These are phyloP conservation scores for Serilophus lunatus DNA, from an alignment of 2,113 vertebrate species.

Conservation along the genomic window DNA sequence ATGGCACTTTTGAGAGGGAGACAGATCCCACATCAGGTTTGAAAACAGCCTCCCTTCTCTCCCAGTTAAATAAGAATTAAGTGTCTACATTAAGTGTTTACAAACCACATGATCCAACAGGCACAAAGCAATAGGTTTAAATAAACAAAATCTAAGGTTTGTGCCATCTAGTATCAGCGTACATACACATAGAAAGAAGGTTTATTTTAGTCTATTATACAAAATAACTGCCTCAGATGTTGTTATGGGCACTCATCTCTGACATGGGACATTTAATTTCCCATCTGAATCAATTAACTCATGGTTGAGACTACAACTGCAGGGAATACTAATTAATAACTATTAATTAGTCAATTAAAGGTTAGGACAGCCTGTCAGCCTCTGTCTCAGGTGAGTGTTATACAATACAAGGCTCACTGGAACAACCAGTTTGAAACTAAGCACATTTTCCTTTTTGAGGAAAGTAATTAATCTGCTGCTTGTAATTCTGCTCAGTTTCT, in stretches of 20 bases:
- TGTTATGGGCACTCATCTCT: slow-evolving; percentile 62
- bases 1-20: neutral
- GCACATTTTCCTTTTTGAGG: slow-evolving; percentile 51
- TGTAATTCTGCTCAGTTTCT: slow-evolving; percentile 39
- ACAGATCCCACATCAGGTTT: neutral
- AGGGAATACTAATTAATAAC: slow-evolving; percentile 67
- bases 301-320: slow-evolving; percentile 53
- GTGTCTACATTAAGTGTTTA: neutral
- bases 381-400: slow-evolving; percentile 62
- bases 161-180: neutral
- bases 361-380: slow-evolving; percentile 61
- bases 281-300: slow-evolving; percentile 64
- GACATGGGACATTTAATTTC: slow-evolving; percentile 62
- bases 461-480: slow-evolving; percentile 57
- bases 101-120: neutral
- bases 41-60: neutral
- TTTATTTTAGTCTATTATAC: slow-evolving; percentile 55
- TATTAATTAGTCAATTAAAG: slow-evolving; percentile 68
- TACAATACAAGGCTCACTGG: slow-evolving; percentile 24
- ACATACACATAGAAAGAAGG: neutral
- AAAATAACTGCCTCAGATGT: slow-evolving; percentile 49
- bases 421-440: slow-evolving; percentile 51
- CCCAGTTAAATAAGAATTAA: neutral
- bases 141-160: slow-evolving; percentile 10
- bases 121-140: slow-evolving; percentile 16